These are phyloP conservation scores for Myrmecobius fasciatus DNA, from an alignment of 2,113 vertebrate species.

Conservation along the genomic window DNA sequence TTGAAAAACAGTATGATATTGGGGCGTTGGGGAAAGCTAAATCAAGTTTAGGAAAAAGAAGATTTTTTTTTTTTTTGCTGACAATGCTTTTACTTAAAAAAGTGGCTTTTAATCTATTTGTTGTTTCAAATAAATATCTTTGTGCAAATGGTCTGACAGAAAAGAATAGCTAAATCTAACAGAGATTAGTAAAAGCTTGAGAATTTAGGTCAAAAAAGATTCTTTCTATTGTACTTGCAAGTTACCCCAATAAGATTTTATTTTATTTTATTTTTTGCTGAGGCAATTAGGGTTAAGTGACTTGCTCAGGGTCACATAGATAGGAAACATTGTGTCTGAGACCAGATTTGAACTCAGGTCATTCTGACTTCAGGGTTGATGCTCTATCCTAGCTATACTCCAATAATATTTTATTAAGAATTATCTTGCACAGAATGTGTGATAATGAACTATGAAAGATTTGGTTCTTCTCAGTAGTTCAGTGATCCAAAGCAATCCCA, in stretches of 20 bases:
- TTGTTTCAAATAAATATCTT: not conserved
- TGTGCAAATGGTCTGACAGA: not conserved
- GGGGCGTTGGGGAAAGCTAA: no score
- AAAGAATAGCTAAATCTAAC: not conserved
- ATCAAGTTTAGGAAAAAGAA: not conserved
- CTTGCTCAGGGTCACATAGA: no score
- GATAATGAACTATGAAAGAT: no score
- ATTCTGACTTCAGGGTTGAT: no score
- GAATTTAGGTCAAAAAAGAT: not conserved
- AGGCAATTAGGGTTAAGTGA: no score
- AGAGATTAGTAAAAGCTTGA: not conserved
- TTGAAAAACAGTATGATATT: not conserved
- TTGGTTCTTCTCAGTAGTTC: no score
- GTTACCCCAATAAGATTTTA: conserved; percentile 4
- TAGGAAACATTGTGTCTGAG: no score
- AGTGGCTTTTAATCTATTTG: not conserved
- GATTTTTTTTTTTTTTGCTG: not conserved
- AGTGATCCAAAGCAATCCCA: no score
- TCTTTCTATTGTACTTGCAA: conserved; percentile 41
- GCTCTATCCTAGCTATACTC: no score
- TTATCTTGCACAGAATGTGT: no score
- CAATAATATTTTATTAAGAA: not conserved
- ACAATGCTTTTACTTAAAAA: not conserved
- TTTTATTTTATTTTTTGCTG: no score
- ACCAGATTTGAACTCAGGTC: no score